Conservation (phyloP, 2,113 vertebrate species). For the Lampris megalopsis region DNA sequence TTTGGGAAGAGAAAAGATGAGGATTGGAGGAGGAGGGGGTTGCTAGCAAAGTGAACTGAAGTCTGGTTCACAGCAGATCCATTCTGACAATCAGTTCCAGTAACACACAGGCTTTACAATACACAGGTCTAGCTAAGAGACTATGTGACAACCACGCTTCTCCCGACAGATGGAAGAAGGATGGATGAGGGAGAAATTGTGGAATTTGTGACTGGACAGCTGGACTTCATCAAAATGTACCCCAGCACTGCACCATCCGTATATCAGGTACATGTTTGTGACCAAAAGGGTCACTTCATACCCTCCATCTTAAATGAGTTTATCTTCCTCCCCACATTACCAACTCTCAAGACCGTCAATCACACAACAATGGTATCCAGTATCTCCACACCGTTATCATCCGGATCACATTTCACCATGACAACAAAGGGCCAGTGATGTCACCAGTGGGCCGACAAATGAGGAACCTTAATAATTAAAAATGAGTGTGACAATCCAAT, state of each 20-base stretch:
- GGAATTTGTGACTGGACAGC: neutral
- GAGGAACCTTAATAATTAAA: slow-evolving; percentile 82
- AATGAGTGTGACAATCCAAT: slow-evolving; percentile 70
- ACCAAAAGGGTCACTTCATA: slow-evolving; percentile 38
- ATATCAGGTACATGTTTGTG: slow-evolving; percentile 40
- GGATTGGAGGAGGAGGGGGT: slow-evolving; percentile 14
- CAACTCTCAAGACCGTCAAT: slow-evolving; percentile 66
- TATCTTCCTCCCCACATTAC: slow-evolving; percentile 9
- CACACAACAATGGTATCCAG: slow-evolving; percentile 76
- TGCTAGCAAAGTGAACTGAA: slow-evolving; percentile 15
- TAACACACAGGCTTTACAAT: neutral
- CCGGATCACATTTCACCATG: slow-evolving; percentile 78
- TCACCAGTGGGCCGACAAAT: slow-evolving; percentile 78
- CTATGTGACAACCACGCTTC: no score
- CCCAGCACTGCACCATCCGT: slow-evolving; percentile 27
- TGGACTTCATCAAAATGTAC: slow-evolving; percentile 27
- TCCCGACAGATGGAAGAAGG: no score
- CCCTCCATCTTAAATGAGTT: slow-evolving; percentile 25
- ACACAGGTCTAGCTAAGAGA: no score
- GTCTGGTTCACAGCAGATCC: slow-evolving; percentile 22
- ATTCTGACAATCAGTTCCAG: neutral
- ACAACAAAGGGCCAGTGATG: slow-evolving; percentile 80
- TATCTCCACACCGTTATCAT: slow-evolving; percentile 79
- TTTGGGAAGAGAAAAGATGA: slow-evolving; percentile 12
- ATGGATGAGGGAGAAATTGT: neutral